A percentile compares a stretch with the other conserved stretches of the same genome.
phyloP scores from a whole-genome alignment of 2,888 invertebrate species.

The Euproctis similis region DNA sequence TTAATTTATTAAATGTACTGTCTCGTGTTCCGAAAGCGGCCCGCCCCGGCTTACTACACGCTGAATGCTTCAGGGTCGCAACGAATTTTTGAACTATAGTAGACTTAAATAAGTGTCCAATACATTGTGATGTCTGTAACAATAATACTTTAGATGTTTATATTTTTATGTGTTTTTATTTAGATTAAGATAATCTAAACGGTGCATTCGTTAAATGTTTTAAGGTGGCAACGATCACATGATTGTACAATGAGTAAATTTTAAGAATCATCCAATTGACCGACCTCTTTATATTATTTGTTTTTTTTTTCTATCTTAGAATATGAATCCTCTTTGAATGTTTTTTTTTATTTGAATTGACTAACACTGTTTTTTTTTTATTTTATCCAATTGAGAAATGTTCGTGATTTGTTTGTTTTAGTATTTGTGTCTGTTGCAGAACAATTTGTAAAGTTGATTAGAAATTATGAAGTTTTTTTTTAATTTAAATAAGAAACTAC shows the following conservation, averaged over 20 bases:
- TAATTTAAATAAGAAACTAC: constrained; percentile 3
- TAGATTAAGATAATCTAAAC: constrained; percentile 50
- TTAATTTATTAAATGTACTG: constrained; percentile 37
- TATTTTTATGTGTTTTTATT: constrained; percentile 74
- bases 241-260: constrained; percentile 27
- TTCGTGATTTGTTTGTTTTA: too few relatives aligned
- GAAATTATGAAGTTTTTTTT: constrained; percentile 24
- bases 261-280: constrained; percentile 29
- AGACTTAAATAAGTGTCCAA: constrained; percentile 66
- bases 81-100: constrained; percentile 64
- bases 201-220: constrained; percentile 68
- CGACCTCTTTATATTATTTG: constrained; percentile 16
- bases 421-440: constrained; percentile 29
- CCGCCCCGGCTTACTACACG: constrained; percentile 31
- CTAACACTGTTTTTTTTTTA: constrained; percentile 19
- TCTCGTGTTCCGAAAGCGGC: constrained; percentile 41
- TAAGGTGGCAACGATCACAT: constrained; percentile 34
- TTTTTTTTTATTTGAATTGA: constrained; percentile 23
- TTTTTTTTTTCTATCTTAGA: too few relatives aligned
- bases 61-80: constrained; percentile 55
- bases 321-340: constrained; percentile 14
- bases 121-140: constrained; percentile 71
- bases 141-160: constrained; percentile 72
- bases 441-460: constrained; percentile 32
- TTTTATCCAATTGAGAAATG: constrained; percentile 16